Evolutionary conservation across 2,797 vertebrate species (phyloP), one percentile per base, ranked within the genome.

Genomic region (Gadopsis bispinosus): DNA sequence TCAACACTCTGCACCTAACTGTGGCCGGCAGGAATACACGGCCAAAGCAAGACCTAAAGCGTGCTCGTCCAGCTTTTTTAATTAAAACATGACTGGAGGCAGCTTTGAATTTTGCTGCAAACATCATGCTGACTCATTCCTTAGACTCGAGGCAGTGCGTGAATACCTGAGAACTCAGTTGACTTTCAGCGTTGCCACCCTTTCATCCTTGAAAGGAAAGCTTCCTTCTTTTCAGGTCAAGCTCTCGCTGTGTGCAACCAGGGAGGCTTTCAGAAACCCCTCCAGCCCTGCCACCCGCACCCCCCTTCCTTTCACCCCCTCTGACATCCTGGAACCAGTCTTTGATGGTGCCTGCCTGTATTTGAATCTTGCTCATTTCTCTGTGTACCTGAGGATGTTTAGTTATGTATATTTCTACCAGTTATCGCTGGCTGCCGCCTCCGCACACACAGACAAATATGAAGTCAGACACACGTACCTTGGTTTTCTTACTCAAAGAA

Each of bases 111-210:
- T 66, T 82, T 54, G 53, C 67, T 84, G 73, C 64, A 87, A 88
- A 88, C 80, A 88, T 86, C 75, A 67, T 82, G 86, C 92, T 91
- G 92, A 93, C 87, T 93, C 88, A 90, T 83, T 83, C 73, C 63
- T 80, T 31, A 64, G 67, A 83, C 85, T 84, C 7, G 26, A 86
- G 83, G 88, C 85, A 73, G 75, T 39, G 54, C 45, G 47, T 76
- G 84, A 87, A 84, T 86, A 84, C 83, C 80, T 80, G 72, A 88
- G 70, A 84, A 89, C 81, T 81, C 72, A 35, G 66, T 75, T 87
- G 88, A 89, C 83, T 88, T 85, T 80, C 73, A 77, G 69, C 43
- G 4, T 72, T 77, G 80, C 83, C 64, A 72, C 66, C 31, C 81
- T 92, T 91, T 92, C 83, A 85, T 84, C 81, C 85, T 83, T 90